Conservation (phyloP, 1,140 invertebrate genomes). For the Magallana ariakensis region DNA sequence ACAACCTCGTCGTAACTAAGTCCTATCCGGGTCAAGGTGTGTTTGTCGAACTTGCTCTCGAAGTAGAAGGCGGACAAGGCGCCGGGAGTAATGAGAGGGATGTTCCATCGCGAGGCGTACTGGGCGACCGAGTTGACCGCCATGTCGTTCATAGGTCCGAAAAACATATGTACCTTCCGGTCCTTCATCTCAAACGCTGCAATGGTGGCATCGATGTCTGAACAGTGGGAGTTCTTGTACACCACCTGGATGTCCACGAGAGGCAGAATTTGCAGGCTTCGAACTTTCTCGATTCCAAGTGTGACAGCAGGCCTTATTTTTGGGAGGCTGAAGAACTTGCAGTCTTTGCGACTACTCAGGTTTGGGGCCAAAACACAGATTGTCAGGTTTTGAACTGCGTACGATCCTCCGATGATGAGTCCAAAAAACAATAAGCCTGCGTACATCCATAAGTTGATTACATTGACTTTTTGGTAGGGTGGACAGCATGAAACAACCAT, state of each 20-base stretch:
- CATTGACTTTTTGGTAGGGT: not conserved
- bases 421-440: not conserved
- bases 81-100: slow-evolving; percentile 92
- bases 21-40: slow-evolving; percentile 69
- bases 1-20: not conserved
- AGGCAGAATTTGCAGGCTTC: slow-evolving; percentile 15
- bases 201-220: slow-evolving; percentile 74
- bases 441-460: not conserved
- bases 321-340: not conserved
- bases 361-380: slow-evolving; percentile 9
- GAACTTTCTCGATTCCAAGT: slow-evolving; percentile 64
- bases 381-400: not conserved
- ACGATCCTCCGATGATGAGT: not conserved
- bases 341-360: not conserved
- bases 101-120: slow-evolving; percentile 91
- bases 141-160: slow-evolving; percentile 95
- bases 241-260: slow-evolving; percentile 60
- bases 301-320: slow-evolving; percentile 65
- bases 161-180: slow-evolving; percentile 83
- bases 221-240: slow-evolving; percentile 76
- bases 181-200: slow-evolving; percentile 75
- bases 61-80: slow-evolving; percentile 90
- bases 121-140: slow-evolving; percentile 93
- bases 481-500: not conserved
- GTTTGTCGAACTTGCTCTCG: slow-evolving; percentile 65